These are phyloP conservation scores for Chloebia gouldiae DNA, from an alignment of 2,113 vertebrate genomes.

Conservation along the genomic window DNA sequence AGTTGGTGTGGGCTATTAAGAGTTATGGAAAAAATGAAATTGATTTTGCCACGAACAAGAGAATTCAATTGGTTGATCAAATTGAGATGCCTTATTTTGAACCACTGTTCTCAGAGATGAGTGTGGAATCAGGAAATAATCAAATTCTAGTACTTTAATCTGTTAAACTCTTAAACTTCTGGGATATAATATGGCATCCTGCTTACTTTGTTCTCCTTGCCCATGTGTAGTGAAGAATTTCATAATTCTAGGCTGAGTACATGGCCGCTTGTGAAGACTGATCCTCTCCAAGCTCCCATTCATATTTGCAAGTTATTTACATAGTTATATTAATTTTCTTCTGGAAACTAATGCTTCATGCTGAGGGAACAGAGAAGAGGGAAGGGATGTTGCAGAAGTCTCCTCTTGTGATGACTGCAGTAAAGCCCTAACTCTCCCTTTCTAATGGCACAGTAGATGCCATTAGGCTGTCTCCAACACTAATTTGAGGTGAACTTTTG, in stretches of 20 bases:
- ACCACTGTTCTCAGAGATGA: not conserved
- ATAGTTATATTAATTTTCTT: not conserved
- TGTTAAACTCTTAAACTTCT: not conserved
- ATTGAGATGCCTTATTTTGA: not conserved
- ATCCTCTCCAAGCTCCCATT: slow-evolving; percentile 51
- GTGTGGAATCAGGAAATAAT: not conserved
- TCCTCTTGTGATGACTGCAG: slow-evolving; percentile 27
- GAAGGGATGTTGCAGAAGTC: slow-evolving; percentile 41
- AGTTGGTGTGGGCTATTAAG: not conserved
- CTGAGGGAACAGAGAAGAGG: slow-evolving; percentile 74
- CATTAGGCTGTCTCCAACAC: not conserved
- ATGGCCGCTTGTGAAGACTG: not conserved
- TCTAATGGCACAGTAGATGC: slow-evolving; percentile 13
- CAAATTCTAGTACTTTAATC: not conserved
- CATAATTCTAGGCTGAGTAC: not conserved
- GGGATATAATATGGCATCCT: not conserved
- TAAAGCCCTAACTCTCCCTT: not conserved
- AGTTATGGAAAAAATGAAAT: not conserved
- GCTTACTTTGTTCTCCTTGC: not conserved
- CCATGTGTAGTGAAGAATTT: not conserved
- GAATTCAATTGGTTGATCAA: not conserved
- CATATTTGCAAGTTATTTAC: not conserved
- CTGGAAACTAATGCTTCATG: slow-evolving; percentile 1
- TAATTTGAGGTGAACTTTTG: slow-evolving; percentile 15
- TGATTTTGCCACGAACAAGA: not conserved